phyloP scores from a whole-genome alignment of 2,797 vertebrate species.

The Borostomias antarcticus region DNA sequence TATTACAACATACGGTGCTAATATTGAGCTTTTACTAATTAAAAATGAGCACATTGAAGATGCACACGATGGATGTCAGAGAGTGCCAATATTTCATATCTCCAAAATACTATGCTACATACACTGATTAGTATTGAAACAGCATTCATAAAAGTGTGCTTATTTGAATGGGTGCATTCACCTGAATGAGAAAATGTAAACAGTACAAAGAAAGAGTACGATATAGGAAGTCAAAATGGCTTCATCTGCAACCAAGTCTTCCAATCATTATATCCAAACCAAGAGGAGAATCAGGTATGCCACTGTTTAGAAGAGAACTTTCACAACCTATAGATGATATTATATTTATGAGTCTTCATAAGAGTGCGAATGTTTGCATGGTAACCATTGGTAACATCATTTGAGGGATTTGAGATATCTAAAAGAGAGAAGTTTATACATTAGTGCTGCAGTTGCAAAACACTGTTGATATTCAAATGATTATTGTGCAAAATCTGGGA shows the following conservation, averaged over 20 bases:
- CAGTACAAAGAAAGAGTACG: neutral
- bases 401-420: slow-evolving; percentile 87
- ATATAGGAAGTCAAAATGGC: neutral
- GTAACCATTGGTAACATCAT: slow-evolving; percentile 82
- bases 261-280: neutral
- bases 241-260: neutral
- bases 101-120: no score
- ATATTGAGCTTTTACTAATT: neutral
- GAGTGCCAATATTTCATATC: neutral
- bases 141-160: neutral
- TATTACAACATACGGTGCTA: slow-evolving; percentile 6
- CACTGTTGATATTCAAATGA: slow-evolving; percentile 99
- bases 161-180: neutral
- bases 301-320: neutral
- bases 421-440: slow-evolving; percentile 99
- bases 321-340: neutral
- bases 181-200: neutral
- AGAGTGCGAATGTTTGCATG: slow-evolving; percentile 79
- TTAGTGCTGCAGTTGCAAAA: slow-evolving; percentile 99
- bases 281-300: neutral
- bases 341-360: slow-evolving; percentile 57
- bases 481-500: slow-evolving; percentile 99
- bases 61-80: neutral
- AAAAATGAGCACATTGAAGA: neutral
- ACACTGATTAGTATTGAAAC: neutral